A percentile compares a stretch with the other conserved stretches of the same genome.
Conservation (phyloP, 2,113 vertebrate species). For the Tachycineta bicolor region DNA sequence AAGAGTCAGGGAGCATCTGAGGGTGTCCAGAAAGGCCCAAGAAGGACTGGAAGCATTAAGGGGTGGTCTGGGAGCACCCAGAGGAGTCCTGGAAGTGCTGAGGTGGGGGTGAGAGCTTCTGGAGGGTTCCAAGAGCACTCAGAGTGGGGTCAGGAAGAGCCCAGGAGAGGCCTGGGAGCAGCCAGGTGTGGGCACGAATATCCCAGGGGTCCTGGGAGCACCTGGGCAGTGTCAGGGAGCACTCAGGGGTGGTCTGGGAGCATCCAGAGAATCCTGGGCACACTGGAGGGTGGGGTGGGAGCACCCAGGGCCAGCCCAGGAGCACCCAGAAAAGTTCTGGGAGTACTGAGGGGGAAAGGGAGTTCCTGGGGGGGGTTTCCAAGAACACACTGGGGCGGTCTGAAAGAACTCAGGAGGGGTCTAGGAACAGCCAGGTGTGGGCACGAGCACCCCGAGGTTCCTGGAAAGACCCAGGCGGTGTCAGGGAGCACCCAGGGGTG, state of each 20-base stretch:
- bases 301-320: not conserved
- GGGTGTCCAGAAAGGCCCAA: not conserved
- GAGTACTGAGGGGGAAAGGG: not conserved
- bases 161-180: not conserved
- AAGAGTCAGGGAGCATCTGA: not conserved
- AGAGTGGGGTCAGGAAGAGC: not conserved
- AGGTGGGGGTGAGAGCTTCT: not conserved
- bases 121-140: not conserved
- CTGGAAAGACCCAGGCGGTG: not conserved
- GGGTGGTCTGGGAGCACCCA: not conserved
- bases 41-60: not conserved
- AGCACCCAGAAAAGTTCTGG: not conserved
- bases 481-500: no score
- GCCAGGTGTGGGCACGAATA: fast-evolving
- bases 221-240: no score
- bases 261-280: not conserved
- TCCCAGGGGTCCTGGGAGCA: not conserved
- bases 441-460: fast-evolving
- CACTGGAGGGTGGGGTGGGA: not conserved
- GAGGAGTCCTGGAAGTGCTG: not conserved
- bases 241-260: not conserved
- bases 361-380: fast-evolving
- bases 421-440: not conserved
- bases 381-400: no score
- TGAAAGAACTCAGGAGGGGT: no score